Percentiles rank a stretch among this genome's conserved stretches.
Conservation (phyloP, 2,113 vertebrate genomes). For the Phycodurus eques region DNA sequence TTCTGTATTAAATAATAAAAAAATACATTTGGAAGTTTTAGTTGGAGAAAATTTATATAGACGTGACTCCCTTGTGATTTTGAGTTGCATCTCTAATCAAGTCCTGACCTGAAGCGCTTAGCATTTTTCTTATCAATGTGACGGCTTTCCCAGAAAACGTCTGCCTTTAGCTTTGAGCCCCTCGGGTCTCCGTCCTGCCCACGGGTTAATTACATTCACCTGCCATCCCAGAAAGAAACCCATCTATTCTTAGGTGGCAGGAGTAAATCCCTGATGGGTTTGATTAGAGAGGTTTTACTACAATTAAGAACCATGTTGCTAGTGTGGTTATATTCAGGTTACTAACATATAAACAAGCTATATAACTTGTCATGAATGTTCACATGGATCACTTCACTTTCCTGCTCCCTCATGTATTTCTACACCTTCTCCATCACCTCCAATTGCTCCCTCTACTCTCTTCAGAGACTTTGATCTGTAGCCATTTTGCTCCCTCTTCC, state of each 20-base stretch:
- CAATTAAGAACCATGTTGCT: background rate
- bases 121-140: conserved; percentile 32
- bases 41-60: background rate
- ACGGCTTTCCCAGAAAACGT: conserved; percentile 1
- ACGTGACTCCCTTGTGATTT: background rate
- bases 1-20: background rate
- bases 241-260: conserved; percentile 32
- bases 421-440: background rate
- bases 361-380: background rate
- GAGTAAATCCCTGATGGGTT: conserved; percentile 4
- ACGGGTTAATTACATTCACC: conserved; percentile 65
- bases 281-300: too few relatives aligned
- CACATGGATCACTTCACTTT: background rate
- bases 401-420: background rate
- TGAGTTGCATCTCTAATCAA: conserved; percentile 14
- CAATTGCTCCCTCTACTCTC: background rate
- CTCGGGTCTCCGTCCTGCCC: conserved; percentile 25
- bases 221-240: conserved; percentile 26
- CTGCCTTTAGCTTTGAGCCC: conserved; percentile 6
- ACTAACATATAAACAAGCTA: background rate
- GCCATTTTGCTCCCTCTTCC: background rate
- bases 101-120: conserved; percentile 17
- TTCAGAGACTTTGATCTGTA: background rate
- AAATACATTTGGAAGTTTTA: background rate
- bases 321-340: background rate